Evolutionary conservation across 2,113 vertebrate genomes (phyloP).

Genomic region (Chaenogobius annularis): DNA sequence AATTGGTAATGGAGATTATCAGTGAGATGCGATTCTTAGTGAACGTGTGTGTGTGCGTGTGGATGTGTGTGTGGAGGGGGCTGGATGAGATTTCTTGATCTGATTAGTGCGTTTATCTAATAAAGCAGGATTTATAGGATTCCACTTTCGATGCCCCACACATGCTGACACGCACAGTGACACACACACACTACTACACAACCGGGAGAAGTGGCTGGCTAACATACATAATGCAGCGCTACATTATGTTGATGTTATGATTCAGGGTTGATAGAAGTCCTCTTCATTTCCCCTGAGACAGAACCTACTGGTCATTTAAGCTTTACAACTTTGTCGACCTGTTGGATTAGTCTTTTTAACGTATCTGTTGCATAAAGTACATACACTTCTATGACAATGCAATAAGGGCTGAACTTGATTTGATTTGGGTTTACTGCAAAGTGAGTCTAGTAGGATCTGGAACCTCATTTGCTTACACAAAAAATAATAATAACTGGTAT

Average conservation of each 20-base stretch:
- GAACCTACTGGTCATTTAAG: too few relatives aligned
- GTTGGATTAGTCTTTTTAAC: too few relatives aligned
- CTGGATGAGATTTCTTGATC: conserved; percentile 54
- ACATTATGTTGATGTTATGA: neutral
- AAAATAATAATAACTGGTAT: too few relatives aligned
- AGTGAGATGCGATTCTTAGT: conserved; percentile 46
- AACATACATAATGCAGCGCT: neutral
- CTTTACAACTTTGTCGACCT: too few relatives aligned
- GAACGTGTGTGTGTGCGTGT: conserved; percentile 18
- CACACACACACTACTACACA: neutral
- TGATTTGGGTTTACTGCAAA: too few relatives aligned
- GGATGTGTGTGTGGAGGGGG: neutral
- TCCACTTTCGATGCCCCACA: conserved; percentile 19
- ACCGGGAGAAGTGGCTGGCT: neutral
- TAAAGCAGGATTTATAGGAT: conserved; percentile 63
- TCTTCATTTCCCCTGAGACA: neutral
- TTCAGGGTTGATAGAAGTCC: neutral
- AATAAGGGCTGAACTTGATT: too few relatives aligned
- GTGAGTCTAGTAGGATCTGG: too few relatives aligned
- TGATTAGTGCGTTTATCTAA: conserved; percentile 70
- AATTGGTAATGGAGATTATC: conserved; percentile 75
- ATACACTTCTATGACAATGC: too few relatives aligned
- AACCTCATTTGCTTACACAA: too few relatives aligned
- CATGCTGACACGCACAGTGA: neutral
- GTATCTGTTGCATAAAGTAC: too few relatives aligned